These are phyloP conservation scores for Bergia puertoricense DNA, from an alignment of 92 coral and sea anemone genomes.

Conservation along the genomic window DNA sequence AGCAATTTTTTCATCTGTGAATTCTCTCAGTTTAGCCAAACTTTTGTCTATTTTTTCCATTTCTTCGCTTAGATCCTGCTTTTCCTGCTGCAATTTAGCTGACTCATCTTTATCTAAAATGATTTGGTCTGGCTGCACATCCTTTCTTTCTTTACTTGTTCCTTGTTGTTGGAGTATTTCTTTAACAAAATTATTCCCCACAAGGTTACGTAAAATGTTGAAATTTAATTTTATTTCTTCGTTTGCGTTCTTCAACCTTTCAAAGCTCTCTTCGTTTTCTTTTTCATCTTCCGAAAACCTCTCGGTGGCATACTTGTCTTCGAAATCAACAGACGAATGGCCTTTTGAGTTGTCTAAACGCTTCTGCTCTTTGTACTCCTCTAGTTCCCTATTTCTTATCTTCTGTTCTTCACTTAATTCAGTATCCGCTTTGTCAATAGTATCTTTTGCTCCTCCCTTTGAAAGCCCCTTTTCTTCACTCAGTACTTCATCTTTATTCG, in stretches of 20 bases:
- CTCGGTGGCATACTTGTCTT: not conserved
- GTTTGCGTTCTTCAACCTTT: slow-evolving; percentile 39
- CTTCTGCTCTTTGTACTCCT: not conserved
- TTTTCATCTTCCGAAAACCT: not conserved
- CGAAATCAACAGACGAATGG: not conserved
- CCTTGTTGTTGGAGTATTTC: slow-evolving; percentile 75
- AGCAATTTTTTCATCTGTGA: slow-evolving; percentile 38
- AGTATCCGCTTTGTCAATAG: not conserved
- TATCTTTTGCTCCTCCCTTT: not conserved
- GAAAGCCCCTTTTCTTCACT: not conserved
- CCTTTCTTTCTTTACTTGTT: slow-evolving; percentile 20
- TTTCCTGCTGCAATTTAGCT: slow-evolving; percentile 49
- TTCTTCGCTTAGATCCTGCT: slow-evolving; percentile 53
- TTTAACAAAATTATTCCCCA: slow-evolving; percentile 81
- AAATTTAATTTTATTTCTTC: slow-evolving; percentile 62
- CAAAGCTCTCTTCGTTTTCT: slow-evolving; percentile 29
- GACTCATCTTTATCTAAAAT: slow-evolving; percentile 10
- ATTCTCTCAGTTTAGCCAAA: slow-evolving; percentile 44
- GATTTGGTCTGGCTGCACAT: slow-evolving; percentile 15
- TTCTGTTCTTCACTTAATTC: not conserved
- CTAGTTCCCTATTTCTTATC: not conserved
- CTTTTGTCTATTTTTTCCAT: slow-evolving; percentile 64
- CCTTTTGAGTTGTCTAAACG: not conserved
- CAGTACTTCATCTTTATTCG: slow-evolving; percentile 6
- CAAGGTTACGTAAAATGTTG: slow-evolving; percentile 67